Evolutionary conservation across 1,140 invertebrate genomes (phyloP).

Genomic region (Eupeodes corollae): DNA sequence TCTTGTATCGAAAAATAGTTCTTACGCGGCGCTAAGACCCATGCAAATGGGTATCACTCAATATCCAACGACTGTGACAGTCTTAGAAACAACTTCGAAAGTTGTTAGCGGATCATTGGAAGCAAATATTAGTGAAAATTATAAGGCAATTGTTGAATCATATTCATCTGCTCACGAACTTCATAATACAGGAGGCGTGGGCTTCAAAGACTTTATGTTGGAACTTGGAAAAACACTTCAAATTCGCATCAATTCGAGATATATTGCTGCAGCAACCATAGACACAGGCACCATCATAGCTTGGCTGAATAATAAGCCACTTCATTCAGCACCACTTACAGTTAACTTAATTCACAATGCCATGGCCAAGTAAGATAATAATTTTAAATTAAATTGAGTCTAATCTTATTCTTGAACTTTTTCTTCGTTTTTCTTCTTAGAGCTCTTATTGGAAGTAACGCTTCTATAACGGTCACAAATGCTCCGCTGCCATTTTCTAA

Average conservation of each 20-base stretch:
- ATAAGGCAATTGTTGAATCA: conserved; percentile 13
- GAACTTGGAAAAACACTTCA: conserved; percentile 15
- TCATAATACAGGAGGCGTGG: neutral
- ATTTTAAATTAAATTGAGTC: neutral
- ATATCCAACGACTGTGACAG: conserved; percentile 18
- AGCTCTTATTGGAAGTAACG: conserved; percentile 17
- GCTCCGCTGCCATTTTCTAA: conserved; percentile 51
- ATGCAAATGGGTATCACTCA: conserved; percentile 18
- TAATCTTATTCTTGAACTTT: neutral
- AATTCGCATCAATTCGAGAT: conserved; percentile 20
- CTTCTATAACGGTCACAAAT: conserved; percentile 49
- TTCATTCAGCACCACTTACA: conserved; percentile 55
- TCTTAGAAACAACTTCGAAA: conserved; percentile 12
- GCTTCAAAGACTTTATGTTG: conserved; percentile 16
- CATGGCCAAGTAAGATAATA: conserved; percentile 36
- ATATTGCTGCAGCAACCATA: conserved; percentile 35
- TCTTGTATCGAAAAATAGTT: conserved; percentile 30
- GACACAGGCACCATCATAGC: conserved; percentile 36
- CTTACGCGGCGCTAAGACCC: conserved; percentile 10
- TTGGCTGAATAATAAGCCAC: conserved; percentile 55
- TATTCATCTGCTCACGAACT: conserved; percentile 11
- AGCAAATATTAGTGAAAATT: conserved; percentile 8
- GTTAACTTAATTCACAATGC: conserved; percentile 52
- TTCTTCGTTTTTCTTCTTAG: conserved; percentile 2
- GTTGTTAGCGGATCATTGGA: neutral